These are phyloP conservation scores for Molossus alvarezi DNA, from an alignment of 2,797 vertebrate genomes.

Conservation along the genomic window DNA sequence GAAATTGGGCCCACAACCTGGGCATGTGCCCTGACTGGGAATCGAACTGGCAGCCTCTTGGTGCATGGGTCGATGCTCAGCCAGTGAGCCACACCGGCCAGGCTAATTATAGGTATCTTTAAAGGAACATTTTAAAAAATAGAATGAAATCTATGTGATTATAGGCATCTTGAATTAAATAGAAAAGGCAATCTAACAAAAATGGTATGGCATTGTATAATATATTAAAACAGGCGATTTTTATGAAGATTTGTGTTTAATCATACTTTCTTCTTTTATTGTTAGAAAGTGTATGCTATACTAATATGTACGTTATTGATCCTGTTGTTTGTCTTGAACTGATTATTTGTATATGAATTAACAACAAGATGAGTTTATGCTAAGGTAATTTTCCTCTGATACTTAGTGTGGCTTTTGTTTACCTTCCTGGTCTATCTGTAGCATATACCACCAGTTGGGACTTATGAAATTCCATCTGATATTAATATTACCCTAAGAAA, in stretches of 20 bases:
- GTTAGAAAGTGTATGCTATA: slow-evolving; percentile 32
- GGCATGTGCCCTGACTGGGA: too few species aligned
- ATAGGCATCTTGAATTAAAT: background rate
- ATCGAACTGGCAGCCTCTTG: too few species aligned
- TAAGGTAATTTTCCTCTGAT: slow-evolving; percentile 21
- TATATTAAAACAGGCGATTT: slow-evolving; percentile 10
- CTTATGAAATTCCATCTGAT: slow-evolving; percentile 48
- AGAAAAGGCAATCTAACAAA: slow-evolving; percentile 26
- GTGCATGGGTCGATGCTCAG: too few species aligned
- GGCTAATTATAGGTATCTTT: background rate
- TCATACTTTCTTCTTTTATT: slow-evolving; percentile 22
- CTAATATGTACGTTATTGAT: background rate
- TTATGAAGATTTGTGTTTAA: slow-evolving; percentile 42
- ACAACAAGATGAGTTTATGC: background rate
- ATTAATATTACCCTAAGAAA: slow-evolving; percentile 44
- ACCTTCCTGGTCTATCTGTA: background rate
- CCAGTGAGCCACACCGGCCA: too few species aligned
- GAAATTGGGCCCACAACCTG: too few species aligned
- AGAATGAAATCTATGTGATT: background rate
- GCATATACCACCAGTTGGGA: background rate
- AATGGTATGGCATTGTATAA: background rate
- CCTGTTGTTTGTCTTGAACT: slow-evolving; percentile 4
- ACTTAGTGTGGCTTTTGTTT: background rate
- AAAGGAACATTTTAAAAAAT: background rate
- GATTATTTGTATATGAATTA: slow-evolving; percentile 45